Percentiles rank a stretch among this genome's conserved stretches.
Conservation (phyloP, 2,113 vertebrate genomes). For the Lasiurus borealis region DNA sequence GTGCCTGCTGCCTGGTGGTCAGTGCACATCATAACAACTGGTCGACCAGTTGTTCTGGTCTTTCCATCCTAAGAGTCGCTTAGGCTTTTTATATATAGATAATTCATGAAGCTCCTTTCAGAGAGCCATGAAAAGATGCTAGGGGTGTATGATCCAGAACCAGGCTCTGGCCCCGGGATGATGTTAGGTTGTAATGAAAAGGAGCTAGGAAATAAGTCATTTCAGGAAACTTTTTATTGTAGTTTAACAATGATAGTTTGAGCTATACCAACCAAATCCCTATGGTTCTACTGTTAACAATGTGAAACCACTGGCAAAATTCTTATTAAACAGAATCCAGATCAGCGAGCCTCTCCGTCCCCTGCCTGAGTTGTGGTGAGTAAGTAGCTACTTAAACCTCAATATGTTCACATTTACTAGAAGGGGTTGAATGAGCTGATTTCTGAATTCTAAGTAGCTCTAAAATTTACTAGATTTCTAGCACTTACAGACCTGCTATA, state of each 20-base stretch:
- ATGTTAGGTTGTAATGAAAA: neutral
- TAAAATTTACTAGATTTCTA: neutral
- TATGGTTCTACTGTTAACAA: neutral
- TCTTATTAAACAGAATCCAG: neutral
- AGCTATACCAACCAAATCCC: neutral
- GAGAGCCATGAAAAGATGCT: neutral
- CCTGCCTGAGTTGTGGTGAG: neutral
- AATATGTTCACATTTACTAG: neutral
- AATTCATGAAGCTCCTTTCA: neutral
- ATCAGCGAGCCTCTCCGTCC: neutral
- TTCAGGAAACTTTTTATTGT: neutral
- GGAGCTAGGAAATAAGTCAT: neutral
- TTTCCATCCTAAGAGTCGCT: too few species aligned
- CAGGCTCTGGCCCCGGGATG: neutral
- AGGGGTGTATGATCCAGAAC: neutral
- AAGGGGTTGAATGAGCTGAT: neutral
- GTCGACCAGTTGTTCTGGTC: too few species aligned
- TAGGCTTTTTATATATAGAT: too few species aligned
- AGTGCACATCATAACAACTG: too few species aligned
- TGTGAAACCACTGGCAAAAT: neutral
- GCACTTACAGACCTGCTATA: neutral
- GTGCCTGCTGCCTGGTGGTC: too few species aligned
- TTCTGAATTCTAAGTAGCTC: neutral
- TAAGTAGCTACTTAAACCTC: neutral
- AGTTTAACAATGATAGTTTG: neutral